Percentiles rank a stretch among this genome's conserved stretches.
Conservation (phyloP, 2,797 vertebrate species). For the Brachymystax lenok region DNA sequence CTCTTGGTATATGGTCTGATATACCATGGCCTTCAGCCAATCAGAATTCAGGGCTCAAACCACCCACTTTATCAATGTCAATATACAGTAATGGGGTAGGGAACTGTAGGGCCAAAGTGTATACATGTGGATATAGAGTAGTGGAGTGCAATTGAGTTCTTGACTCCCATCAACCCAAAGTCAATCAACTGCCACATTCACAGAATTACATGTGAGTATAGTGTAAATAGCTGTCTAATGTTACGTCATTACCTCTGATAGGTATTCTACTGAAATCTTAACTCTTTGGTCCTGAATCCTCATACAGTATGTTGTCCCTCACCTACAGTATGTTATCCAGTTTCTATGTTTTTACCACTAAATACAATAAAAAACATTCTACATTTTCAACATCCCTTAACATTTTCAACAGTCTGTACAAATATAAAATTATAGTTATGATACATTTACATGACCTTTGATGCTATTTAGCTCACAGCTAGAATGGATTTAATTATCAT, state of each 20-base stretch:
- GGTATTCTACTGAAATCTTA: slow-evolving; percentile 38
- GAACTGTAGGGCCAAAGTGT: slow-evolving; percentile 7
- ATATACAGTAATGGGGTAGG: neutral
- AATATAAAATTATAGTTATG: slow-evolving; percentile 53
- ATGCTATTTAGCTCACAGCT: slow-evolving; percentile 59
- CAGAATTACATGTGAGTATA: neutral
- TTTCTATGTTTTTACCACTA: slow-evolving; percentile 45
- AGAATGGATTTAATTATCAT: slow-evolving; percentile 59
- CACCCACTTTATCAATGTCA: neutral
- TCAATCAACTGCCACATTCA: neutral
- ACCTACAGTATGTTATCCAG: slow-evolving; percentile 38
- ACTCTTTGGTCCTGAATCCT: slow-evolving; percentile 25
- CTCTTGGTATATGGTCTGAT: too few relatives aligned
- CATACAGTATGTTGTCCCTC: slow-evolving; percentile 23
- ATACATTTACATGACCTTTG: slow-evolving; percentile 56
- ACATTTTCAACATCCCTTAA: slow-evolving; percentile 42
- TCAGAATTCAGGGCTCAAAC: too few relatives aligned
- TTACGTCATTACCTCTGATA: slow-evolving; percentile 19
- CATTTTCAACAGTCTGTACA: slow-evolving; percentile 40
- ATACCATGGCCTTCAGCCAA: too few relatives aligned
- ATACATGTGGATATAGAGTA: neutral
- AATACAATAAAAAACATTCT: slow-evolving; percentile 44
- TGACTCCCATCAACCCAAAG: neutral
- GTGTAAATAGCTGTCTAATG: neutral
- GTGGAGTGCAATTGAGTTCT: slow-evolving; percentile 5